Conservation (phyloP, 2,888 invertebrate genomes). For the Brachycybe producta region DNA sequence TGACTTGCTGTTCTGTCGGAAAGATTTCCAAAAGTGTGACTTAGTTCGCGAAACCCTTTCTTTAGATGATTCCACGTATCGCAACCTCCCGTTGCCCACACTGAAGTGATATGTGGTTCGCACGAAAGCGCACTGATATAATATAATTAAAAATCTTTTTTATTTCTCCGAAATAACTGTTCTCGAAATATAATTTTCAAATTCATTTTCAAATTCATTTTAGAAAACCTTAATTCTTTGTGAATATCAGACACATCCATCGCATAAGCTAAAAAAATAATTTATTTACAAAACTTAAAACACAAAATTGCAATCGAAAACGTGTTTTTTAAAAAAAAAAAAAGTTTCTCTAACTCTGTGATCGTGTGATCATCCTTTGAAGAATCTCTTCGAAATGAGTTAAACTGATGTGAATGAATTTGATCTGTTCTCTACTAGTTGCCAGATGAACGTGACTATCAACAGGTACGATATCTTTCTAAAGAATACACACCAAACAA, state of each 20-base stretch:
- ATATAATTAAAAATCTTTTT: too few species aligned
- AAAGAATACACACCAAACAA: too few species aligned
- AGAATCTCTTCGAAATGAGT: constrained; percentile 31
- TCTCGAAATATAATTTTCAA: not conserved
- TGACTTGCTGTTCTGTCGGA: constrained; percentile 6
- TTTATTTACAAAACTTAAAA: not conserved
- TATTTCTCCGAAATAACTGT: not conserved
- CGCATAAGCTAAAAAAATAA: constrained; percentile 27
- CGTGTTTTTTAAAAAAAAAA: not conserved
- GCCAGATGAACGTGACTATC: constrained; percentile 34
- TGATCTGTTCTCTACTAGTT: constrained; percentile 32
- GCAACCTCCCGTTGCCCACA: constrained; percentile 17
- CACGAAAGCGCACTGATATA: constrained; percentile 25
- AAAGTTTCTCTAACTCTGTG: constrained; percentile 21
- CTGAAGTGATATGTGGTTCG: constrained; percentile 22
- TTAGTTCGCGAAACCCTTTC: constrained; percentile 5
- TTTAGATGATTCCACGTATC: constrained; percentile 16
- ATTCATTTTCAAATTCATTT: not conserved
- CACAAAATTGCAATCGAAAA: not conserved
- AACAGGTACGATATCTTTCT: constrained; percentile 34
- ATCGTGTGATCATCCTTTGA: constrained; percentile 31
- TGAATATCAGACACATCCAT: constrained; percentile 33
- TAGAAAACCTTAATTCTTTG: constrained; percentile 31
- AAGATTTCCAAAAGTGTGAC: constrained; percentile 3
- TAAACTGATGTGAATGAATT: constrained; percentile 29